Percentiles rank a stretch among this genome's conserved stretches.
Evolutionary conservation across 2,113 vertebrate species (phyloP).

Genomic region (Tupaia tana): DNA sequence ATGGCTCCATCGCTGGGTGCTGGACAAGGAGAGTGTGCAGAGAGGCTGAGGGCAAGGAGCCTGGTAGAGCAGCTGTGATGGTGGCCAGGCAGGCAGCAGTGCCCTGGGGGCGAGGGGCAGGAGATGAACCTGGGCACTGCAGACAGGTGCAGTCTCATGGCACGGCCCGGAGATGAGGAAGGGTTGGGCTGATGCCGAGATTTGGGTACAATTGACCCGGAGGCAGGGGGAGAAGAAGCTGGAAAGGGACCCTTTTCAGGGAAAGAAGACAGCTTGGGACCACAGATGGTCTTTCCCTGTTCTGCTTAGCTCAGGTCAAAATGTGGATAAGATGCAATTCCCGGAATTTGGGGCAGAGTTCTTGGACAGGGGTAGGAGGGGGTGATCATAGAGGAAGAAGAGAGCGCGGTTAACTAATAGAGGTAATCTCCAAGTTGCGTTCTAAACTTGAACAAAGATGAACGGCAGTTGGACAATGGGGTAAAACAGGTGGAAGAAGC

Average conservation of each 20-base stretch:
- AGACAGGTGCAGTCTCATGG: background rate
- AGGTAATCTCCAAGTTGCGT: background rate
- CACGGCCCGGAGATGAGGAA: background rate
- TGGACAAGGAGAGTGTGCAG: no score
- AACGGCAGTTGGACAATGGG: background rate
- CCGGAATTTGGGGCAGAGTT: constrained; percentile 41
- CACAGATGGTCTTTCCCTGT: background rate
- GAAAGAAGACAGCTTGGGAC: constrained; percentile 15
- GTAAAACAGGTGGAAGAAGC: background rate
- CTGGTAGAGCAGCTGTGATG: rapidly evolving
- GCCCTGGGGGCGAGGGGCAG: rapidly evolving
- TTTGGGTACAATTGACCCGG: background rate
- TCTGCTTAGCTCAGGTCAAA: constrained; percentile 37
- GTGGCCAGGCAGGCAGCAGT: background rate
- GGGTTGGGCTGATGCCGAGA: background rate
- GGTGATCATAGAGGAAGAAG: background rate
- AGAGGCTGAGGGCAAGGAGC: background rate
- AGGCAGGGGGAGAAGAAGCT: background rate
- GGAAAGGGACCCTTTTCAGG: background rate
- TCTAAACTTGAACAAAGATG: background rate
- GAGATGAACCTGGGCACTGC: background rate
- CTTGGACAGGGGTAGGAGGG: background rate
- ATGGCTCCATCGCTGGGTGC: background rate
- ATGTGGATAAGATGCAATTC: constrained; percentile 25
- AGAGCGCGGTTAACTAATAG: background rate